Evolutionary conservation across 2,888 invertebrate species (phyloP).

Genomic region (Phrixothrix hirtus): DNA sequence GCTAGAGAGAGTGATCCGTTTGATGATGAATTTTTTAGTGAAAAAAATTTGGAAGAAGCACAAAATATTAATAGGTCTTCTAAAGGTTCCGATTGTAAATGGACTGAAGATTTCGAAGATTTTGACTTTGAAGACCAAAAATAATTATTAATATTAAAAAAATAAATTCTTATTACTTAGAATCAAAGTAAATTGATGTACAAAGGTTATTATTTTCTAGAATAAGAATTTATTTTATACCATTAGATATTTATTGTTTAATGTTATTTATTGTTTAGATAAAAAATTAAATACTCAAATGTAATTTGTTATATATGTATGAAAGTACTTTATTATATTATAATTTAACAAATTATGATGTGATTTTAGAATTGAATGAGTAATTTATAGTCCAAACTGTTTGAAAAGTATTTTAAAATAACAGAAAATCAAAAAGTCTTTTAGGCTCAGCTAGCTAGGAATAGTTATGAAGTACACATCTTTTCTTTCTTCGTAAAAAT

Average conservation of each 20-base stretch:
- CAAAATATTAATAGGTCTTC: conserved; percentile 31
- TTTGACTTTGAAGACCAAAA: conserved; percentile 42
- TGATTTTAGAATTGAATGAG: conserved; percentile 8
- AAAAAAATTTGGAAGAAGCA: conserved; percentile 28
- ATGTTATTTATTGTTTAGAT: conserved; percentile 35
- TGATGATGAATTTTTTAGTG: conserved; percentile 82
- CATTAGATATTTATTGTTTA: conserved; percentile 13
- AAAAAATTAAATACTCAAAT: conserved; percentile 30
- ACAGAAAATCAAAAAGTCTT: background rate
- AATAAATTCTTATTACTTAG: conserved; percentile 12
- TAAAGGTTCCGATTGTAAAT: conserved; percentile 50
- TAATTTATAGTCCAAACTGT: conserved; percentile 5
- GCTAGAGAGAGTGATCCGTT: conserved; percentile 85
- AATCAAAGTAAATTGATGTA: conserved; percentile 16
- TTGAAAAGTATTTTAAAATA: conserved; percentile 5
- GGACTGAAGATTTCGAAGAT: conserved; percentile 58
- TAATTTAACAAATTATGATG: conserved; percentile 21
- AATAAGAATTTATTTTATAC: conserved; percentile 16
- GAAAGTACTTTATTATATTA: conserved; percentile 27
- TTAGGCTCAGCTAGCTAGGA: too few relatives aligned
- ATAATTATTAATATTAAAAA: conserved; percentile 11
- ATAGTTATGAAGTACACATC: too few relatives aligned
- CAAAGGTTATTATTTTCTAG: background rate
- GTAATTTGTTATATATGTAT: conserved; percentile 32
- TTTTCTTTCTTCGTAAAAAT: too few relatives aligned